phyloP scores from a whole-genome alignment of 2,797 vertebrate genomes.

The Alca torda region DNA sequence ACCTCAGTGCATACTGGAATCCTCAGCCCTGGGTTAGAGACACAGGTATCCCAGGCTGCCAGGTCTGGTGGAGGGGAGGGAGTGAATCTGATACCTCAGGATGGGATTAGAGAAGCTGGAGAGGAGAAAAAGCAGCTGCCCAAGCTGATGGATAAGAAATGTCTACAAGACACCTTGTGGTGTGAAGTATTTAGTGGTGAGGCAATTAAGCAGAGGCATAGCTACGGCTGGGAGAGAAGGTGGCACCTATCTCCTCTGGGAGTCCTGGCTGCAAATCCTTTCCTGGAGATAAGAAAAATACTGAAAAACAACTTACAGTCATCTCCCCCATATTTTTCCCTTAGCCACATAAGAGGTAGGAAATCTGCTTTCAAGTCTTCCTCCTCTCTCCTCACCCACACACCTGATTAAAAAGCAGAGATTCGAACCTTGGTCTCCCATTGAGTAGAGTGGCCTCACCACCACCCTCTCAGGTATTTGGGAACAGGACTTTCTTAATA shows the following conservation, averaged over 20 bases:
- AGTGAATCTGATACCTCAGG: background rate
- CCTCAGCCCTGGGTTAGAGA: background rate
- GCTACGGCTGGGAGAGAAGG: background rate
- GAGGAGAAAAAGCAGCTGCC: background rate
- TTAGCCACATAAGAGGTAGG: slow-evolving; percentile 46
- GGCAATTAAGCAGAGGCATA: background rate
- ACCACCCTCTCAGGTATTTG: background rate
- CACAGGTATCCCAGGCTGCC: background rate
- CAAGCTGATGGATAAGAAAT: background rate
- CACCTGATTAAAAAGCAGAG: slow-evolving; percentile 28
- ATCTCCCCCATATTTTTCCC: background rate
- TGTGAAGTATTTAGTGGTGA: background rate
- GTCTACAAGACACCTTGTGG: background rate
- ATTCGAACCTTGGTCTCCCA: background rate
- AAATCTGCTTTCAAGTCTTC: slow-evolving; percentile 54
- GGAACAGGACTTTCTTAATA: slow-evolving; percentile 1
- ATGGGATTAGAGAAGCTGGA: slow-evolving; percentile 11
- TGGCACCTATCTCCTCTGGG: background rate
- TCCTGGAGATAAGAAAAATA: slow-evolving; percentile 29
- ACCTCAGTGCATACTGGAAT: background rate
- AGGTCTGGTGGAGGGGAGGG: background rate
- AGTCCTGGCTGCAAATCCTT: slow-evolving; percentile 7
- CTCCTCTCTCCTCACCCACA: background rate
- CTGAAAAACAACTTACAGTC: background rate
- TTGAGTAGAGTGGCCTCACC: background rate